Conservation (phyloP, 1,140 invertebrate genomes). For the Drosophila yakuba region DNA sequence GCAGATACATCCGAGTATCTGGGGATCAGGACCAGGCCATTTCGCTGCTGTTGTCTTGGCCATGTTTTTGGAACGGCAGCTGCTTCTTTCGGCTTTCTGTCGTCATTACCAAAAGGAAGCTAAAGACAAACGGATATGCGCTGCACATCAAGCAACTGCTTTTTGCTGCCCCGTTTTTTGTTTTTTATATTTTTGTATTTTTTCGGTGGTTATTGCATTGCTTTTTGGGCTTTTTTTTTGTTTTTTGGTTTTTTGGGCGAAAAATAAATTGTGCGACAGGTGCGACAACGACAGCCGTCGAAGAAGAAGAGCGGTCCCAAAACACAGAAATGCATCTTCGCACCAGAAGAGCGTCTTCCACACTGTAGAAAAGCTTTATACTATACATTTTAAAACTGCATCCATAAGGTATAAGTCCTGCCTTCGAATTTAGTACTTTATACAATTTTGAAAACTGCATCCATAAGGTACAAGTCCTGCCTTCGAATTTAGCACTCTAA, state of each 20-base stretch:
- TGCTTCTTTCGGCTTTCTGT: conserved; percentile 72
- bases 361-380: not conserved
- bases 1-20: conserved; percentile 55
- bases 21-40: conserved; percentile 50
- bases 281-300: conserved; percentile 71
- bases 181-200: conserved; percentile 34
- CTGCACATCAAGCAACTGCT: conserved; percentile 79
- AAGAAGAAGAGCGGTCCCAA: conserved; percentile 12
- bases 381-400: no score
- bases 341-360: conserved; percentile 3
- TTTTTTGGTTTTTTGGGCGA: conserved; percentile 64
- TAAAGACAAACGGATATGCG: conserved; percentile 82
- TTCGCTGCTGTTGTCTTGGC: conserved; percentile 23
- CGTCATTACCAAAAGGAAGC: conserved; percentile 80
- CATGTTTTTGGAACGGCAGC: conserved; percentile 60
- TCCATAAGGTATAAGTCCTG: no score
- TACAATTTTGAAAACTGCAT: no score
- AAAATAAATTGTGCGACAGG: conserved; percentile 83
- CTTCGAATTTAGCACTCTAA: not conserved
- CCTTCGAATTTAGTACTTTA: not conserved
- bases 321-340: conserved; percentile 13
- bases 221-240: conserved; percentile 54
- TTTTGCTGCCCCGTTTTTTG: conserved; percentile 37
- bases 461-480: no score
- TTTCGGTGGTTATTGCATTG: conserved; percentile 64